Conservation (phyloP, 2,888 invertebrate species). For the Melieria omissa region DNA sequence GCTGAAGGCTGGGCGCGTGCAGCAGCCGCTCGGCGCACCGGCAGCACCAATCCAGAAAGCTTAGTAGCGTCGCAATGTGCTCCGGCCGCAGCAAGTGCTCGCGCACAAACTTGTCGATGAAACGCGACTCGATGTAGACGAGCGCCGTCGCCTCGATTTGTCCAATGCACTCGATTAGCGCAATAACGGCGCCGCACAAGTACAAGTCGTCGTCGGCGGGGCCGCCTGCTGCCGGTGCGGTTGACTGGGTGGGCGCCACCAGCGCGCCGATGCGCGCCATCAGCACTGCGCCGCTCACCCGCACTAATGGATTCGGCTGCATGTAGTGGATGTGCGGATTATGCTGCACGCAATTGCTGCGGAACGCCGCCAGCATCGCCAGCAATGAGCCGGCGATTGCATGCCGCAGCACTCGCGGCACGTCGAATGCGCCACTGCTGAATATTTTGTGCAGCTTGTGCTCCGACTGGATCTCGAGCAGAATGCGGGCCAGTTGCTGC, state of each 20-base stretch:
- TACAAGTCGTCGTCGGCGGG: constrained; percentile 40
- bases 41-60: constrained; percentile 53
- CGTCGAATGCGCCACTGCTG: constrained; percentile 66
- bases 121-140: constrained; percentile 64
- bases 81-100: constrained; percentile 62
- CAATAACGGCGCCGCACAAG: constrained; percentile 51
- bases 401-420: constrained; percentile 68
- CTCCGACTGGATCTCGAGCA: constrained; percentile 65
- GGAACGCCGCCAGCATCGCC: constrained; percentile 67
- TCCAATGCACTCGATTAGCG: constrained; percentile 57
- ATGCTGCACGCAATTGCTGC: constrained; percentile 64
- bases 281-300: constrained; percentile 59
- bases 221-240: constrained; percentile 26
- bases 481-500: constrained; percentile 58
- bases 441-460: constrained; percentile 68
- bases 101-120: constrained; percentile 64
- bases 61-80: constrained; percentile 51
- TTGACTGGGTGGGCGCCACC: constrained; percentile 17
- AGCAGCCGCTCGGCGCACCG: constrained; percentile 37
- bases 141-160: constrained; percentile 60
- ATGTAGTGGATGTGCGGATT: constrained; percentile 67
- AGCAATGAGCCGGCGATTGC: constrained; percentile 70
- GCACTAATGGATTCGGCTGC: constrained; percentile 64
- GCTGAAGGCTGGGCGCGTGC: neutral
- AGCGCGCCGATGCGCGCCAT: constrained; percentile 52